These are phyloP conservation scores for Novumbra hubbsi DNA, from an alignment of 2,797 vertebrate genomes.

Conservation along the genomic window DNA sequence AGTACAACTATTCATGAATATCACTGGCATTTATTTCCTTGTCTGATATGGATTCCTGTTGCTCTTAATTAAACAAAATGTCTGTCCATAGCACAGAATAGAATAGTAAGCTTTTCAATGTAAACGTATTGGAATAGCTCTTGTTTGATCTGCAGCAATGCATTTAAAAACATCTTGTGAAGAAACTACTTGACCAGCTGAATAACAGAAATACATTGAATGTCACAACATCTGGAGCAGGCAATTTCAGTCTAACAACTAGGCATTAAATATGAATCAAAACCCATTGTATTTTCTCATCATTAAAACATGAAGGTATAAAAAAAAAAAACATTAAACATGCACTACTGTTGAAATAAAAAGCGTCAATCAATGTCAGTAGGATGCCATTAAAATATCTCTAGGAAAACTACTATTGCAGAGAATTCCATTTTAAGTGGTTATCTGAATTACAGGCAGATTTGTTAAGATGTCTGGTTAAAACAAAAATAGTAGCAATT, in stretches of 20 bases:
- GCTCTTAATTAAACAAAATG: not conserved
- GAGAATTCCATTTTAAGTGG: slow-evolving; percentile 1
- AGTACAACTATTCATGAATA: slow-evolving; percentile 37
- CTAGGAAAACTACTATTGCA: not conserved
- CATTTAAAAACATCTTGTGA: not conserved
- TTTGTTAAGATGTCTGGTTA: slow-evolving; percentile 20
- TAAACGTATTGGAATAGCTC: not conserved
- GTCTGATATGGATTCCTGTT: not conserved
- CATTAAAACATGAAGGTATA: slow-evolving; percentile 15
- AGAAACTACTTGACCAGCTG: not conserved
- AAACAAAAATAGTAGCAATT: slow-evolving; percentile 34
- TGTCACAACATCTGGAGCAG: slow-evolving; percentile 12
- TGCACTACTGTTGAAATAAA: not conserved
- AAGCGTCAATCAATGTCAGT: not conserved
- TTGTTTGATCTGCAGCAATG: slow-evolving; percentile 12
- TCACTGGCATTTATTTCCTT: slow-evolving; percentile 21
- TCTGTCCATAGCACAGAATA: not conserved
- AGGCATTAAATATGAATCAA: not conserved
- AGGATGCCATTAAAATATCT: not conserved
- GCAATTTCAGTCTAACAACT: slow-evolving; percentile 7
- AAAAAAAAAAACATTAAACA: too few relatives aligned
- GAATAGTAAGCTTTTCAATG: not conserved
- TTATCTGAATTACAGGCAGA: slow-evolving; percentile 24
- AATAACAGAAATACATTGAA: not conserved
- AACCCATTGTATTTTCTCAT: not conserved